These are phyloP conservation scores for Nycticryphes semicollaris DNA, from an alignment of 2,113 vertebrate species.

Conservation along the genomic window DNA sequence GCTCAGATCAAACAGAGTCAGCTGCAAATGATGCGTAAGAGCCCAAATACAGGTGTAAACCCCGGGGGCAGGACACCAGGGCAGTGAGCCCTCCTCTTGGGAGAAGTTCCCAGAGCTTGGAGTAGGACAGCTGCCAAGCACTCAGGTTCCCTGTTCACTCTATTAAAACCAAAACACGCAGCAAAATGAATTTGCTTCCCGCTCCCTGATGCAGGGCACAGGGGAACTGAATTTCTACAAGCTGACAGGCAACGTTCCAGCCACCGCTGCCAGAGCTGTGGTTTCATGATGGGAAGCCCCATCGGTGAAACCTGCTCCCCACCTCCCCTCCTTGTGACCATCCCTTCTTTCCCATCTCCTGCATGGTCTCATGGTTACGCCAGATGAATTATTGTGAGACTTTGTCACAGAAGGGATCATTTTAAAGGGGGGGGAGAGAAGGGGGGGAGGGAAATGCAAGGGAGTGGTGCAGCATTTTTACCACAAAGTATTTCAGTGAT, in stretches of 20 bases:
- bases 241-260: not conserved
- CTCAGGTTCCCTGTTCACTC: not conserved
- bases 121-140: not conserved
- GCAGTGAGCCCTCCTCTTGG: not conserved
- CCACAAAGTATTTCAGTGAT: not conserved
- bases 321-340: not conserved
- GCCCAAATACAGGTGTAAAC: not conserved
- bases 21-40: not conserved
- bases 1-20: not conserved
- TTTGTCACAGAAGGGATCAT: not conserved
- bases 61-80: not conserved
- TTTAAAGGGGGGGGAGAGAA: not conserved
- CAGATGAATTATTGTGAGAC: not conserved
- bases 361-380: not conserved
- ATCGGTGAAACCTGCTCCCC: not conserved
- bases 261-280: not conserved
- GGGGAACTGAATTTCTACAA: not conserved
- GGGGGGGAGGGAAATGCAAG: not conserved
- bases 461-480: not conserved
- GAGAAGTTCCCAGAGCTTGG: not conserved
- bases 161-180: not conserved
- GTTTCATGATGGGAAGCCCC: not conserved
- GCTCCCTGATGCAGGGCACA: accelerated
- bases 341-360: not conserved
- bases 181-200: not conserved